A percentile compares a stretch with the other conserved stretches of the same genome.
Evolutionary conservation across 2,797 vertebrate species (phyloP).

Genomic region (Heliangelus exortis): DNA sequence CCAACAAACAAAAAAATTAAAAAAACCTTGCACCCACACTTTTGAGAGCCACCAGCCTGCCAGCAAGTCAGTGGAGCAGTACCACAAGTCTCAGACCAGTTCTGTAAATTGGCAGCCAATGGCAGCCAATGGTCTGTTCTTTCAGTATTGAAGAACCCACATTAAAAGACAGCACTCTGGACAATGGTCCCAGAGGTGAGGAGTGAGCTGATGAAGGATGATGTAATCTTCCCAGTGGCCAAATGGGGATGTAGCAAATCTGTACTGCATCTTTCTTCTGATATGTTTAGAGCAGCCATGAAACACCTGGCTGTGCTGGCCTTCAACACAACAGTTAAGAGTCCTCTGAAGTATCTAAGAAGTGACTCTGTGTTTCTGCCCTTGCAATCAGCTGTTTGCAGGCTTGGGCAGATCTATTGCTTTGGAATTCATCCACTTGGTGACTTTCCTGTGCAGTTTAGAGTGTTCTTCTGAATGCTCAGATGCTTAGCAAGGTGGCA

Average conservation of each 20-base stretch:
- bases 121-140: neutral
- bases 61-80: neutral
- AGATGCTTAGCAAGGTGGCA: neutral
- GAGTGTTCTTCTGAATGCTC: fast-evolving
- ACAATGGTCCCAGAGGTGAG: neutral
- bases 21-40: neutral
- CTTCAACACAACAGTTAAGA: neutral
- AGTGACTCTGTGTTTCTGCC: neutral
- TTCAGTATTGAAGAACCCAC: neutral
- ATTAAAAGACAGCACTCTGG: neutral
- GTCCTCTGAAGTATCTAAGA: neutral
- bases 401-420: neutral
- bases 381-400: neutral
- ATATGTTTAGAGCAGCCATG: neutral
- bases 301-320: neutral
- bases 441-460: neutral
- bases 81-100: neutral
- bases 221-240: neutral
- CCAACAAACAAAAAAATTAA: neutral
- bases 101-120: neutral
- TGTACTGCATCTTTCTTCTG: neutral
- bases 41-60: neutral
- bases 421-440: neutral
- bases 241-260: neutral
- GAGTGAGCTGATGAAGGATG: neutral